Base-by-base conservation (phyloP, 2,113 vertebrate genomes). In the Phyllostomus discolor region DNA sequence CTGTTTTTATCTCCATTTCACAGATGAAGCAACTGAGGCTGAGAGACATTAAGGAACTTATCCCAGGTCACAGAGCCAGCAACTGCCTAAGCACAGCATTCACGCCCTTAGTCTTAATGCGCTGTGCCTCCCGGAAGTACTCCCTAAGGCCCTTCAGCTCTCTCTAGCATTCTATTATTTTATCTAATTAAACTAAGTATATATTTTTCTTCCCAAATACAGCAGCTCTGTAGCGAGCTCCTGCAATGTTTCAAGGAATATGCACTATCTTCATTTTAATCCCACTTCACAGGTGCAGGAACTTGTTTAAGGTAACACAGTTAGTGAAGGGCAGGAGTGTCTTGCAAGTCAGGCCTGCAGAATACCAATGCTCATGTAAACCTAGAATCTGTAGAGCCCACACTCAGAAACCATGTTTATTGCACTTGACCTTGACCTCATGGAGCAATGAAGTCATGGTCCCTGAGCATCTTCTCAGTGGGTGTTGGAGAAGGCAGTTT, bases 1-100 rank as follows among this genome's bases (percentile, higher is more conserved):
- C 41, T 69, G 3, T 91, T 91, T 91, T 89, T 66, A 69, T 76
- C 22, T 91, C 78, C 26, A 35, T 79, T 82, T 91, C 64, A 11
- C n/a, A 76, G 52, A 78, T 69, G 50, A 81, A 70, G 9, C 84
- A 43, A 73, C 50, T 73, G 64, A 90, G 48, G 43, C 28, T 57
- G 7, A 62, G 20, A 20, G 64, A n/a, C 31, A 14, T 35, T 50
- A 70, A 33, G 10, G 48, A 24, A 31, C 20, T 72, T 73, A 19
- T 50, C 24, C 43, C 31, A 15, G 50, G 41, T 62, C 78, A 57
- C 52, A 82, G 20, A 75, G 41, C 67, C 38, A 79, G 50, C 50
- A 24, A 24, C 75, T 62, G 7, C 19, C 5, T 57, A 19, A 85
- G n/a, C 11, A 14, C 41, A 82, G 24, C 35, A 67, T 52, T 4